Percentiles rank a stretch among this genome's conserved stretches.
phyloP scores from a whole-genome alignment of 2,797 vertebrate species.

The Chanos chanos region DNA sequence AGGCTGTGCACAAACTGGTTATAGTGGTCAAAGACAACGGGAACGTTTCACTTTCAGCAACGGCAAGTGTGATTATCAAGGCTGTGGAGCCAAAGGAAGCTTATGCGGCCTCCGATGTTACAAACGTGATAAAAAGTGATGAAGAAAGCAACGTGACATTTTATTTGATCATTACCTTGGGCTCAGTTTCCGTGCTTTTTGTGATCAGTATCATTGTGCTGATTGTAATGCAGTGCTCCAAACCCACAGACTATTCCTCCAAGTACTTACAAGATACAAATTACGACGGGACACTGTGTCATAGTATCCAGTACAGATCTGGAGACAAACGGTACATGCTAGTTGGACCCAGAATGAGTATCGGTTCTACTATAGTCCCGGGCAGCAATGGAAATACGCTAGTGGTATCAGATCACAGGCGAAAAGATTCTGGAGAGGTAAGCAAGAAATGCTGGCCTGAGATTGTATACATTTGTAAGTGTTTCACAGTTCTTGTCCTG shows the following conservation, averaged over 20 bases:
- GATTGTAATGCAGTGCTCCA: conserved; percentile 53
- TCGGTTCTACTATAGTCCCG: conserved; percentile 46
- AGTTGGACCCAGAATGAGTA: conserved; percentile 54
- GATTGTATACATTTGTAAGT: too few species aligned
- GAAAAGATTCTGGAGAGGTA: too few species aligned
- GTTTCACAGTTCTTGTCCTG: too few species aligned
- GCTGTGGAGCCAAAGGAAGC: conserved; percentile 54
- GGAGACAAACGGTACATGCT: conserved; percentile 52
- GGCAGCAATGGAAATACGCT: conserved; percentile 48
- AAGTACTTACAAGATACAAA: conserved; percentile 46
- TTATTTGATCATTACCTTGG: conserved; percentile 59
- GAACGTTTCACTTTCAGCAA: conserved; percentile 55
- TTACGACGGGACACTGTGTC: conserved; percentile 47
- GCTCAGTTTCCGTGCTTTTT: conserved; percentile 57
- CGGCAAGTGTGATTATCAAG: conserved; percentile 50
- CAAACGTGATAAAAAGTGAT: conserved; percentile 29
- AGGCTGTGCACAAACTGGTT: conserved; percentile 48
- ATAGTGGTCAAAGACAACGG: conserved; percentile 66
- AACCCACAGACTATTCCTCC: conserved; percentile 40
- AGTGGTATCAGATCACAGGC: conserved; percentile 31
- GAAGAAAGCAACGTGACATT: conserved; percentile 39
- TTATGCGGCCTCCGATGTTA: conserved; percentile 50
- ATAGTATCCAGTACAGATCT: conserved; percentile 54
- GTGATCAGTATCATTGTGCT: conserved; percentile 48
- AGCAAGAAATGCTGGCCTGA: too few species aligned